These are phyloP conservation scores for Tineola bisselliella DNA, from an alignment of 2,888 invertebrate species.

Conservation along the genomic window DNA sequence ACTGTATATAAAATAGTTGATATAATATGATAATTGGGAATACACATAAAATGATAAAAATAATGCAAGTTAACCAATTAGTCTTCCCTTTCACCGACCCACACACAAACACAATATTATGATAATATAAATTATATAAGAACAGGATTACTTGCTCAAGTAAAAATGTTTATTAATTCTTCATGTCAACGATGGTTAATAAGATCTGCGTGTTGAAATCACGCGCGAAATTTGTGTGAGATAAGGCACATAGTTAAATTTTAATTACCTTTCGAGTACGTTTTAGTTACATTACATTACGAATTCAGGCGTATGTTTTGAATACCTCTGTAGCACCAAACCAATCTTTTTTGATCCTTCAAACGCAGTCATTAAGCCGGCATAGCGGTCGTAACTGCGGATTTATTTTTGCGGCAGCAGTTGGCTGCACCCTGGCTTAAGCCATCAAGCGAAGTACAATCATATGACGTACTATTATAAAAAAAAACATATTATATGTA, in stretches of 20 bases:
- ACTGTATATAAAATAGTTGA: background rate
- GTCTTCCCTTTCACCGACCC: constrained; percentile 44
- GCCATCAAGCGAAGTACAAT: no score
- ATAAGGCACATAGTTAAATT: background rate
- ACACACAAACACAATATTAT: background rate
- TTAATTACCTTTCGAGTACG: no score
- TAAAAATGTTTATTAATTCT: background rate
- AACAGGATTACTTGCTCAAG: background rate
- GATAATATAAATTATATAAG: background rate
- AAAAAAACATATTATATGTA: no score
- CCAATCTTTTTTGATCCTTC: no score
- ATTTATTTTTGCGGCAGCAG: no score
- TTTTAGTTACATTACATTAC: no score
- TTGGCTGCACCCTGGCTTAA: no score
- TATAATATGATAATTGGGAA: constrained; percentile 9
- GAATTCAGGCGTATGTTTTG: no score
- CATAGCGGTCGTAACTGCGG: no score
- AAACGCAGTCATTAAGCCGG: no score
- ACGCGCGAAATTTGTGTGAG: background rate
- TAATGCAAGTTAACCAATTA: constrained; percentile 40
- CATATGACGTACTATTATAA: no score
- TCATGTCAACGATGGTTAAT: background rate
- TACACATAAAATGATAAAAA: constrained; percentile 49
- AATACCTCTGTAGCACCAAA: no score
- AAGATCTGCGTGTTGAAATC: background rate